A percentile compares a stretch with the other conserved stretches of the same genome.
Evolutionary conservation across 2,888 invertebrate genomes (phyloP).

Genomic region (Polydrusus tereticollis): DNA sequence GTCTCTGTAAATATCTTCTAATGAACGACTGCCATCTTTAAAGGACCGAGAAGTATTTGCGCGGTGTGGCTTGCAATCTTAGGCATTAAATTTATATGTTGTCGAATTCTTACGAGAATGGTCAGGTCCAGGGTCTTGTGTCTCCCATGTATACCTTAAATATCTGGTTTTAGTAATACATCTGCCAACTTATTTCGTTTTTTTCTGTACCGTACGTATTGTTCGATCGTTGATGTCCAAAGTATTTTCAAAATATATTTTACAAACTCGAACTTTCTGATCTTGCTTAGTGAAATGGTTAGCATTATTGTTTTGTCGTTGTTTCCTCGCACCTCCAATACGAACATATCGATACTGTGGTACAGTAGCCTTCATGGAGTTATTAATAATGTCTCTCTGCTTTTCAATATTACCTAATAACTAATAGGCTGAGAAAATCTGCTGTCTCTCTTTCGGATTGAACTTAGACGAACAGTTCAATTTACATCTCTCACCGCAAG

Average conservation of each 20-base stretch:
- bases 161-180: not conserved
- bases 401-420: not conserved
- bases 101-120: not conserved
- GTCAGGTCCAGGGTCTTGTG: not conserved
- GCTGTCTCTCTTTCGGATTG: not conserved
- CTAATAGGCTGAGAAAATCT: not conserved
- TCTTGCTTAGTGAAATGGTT: not conserved
- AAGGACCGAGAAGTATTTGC: not conserved
- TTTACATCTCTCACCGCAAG: not conserved
- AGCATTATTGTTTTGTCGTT: not conserved
- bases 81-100: not conserved
- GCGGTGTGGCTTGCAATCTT: too few relatives aligned
- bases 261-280: too few relatives aligned
- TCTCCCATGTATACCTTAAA: not conserved
- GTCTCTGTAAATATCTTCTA: constrained; percentile 45
- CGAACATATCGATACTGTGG: constrained; percentile 1
- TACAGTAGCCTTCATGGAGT: not conserved
- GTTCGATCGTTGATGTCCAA: constrained; percentile 3
- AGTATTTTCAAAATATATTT: not conserved
- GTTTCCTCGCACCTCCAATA: not conserved
- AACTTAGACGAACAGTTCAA: not conserved
- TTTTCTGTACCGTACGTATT: too few relatives aligned
- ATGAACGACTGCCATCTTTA: constrained; percentile 46
- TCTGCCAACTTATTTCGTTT: not conserved
- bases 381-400: not conserved